phyloP scores from a whole-genome alignment of 2,797 vertebrate genomes.

The Mormyrops attenuatus region DNA sequence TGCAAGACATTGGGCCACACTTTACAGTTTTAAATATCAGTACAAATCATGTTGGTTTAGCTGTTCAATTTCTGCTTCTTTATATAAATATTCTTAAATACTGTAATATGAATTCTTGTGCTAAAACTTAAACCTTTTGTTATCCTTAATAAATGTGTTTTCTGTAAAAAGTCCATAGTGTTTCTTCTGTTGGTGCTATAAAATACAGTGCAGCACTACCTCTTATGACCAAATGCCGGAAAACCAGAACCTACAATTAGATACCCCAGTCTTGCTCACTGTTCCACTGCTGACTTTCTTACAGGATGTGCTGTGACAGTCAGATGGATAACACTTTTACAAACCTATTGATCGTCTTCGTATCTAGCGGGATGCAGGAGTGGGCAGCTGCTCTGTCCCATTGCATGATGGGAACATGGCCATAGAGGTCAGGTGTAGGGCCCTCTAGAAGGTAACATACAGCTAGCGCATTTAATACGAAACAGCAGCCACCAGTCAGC shows the following conservation, averaged over 20 bases:
- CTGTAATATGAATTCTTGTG: neutral
- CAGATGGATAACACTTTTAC: neutral
- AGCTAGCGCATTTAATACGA: neutral
- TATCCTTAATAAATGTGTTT: conserved; percentile 10
- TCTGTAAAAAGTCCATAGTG: neutral
- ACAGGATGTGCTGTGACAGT: neutral
- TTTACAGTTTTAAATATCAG: neutral
- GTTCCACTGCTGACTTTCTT: neutral
- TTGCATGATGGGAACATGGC: neutral
- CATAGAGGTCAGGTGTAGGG: neutral
- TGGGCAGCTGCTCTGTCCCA: neutral
- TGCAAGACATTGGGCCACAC: neutral
- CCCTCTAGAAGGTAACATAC: neutral
- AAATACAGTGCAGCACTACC: neutral
- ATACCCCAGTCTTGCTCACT: neutral
- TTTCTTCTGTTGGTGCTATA: neutral
- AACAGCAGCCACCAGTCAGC: neutral
- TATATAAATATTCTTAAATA: neutral
- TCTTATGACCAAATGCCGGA: neutral
- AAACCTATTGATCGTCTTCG: neutral
- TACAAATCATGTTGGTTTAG: neutral
- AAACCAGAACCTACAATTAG: neutral
- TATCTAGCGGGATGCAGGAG: neutral
- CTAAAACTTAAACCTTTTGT: neutral
- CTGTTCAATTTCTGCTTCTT: neutral